These are phyloP conservation scores for Centruroides sculpturatus DNA, from an alignment of 1,140 invertebrate genomes.

Conservation along the genomic window DNA sequence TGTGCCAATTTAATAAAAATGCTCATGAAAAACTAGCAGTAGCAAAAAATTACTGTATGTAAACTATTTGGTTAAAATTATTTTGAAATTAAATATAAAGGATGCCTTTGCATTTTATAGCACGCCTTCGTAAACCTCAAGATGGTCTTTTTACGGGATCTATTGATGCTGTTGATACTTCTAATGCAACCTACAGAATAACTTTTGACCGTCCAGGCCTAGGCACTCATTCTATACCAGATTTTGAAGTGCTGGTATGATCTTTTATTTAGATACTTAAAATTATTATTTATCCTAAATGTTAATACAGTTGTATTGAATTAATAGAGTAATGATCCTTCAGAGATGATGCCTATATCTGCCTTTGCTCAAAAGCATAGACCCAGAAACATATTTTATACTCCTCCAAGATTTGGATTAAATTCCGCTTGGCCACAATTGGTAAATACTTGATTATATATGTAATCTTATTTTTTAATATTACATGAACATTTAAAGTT, in stretches of 20 bases:
- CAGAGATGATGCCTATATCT: conserved; percentile 75
- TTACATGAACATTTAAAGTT: conserved; percentile 14
- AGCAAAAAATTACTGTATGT: too few species aligned
- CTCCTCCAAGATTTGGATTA: conserved; percentile 38
- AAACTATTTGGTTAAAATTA: too few species aligned
- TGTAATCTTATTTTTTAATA: too few species aligned
- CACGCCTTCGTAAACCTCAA: conserved; percentile 70
- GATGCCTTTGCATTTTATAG: conserved; percentile 5
- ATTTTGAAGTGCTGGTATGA: conserved; percentile 71
- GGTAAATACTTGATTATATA: conserved; percentile 34
- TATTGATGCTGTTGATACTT: conserved; percentile 93
- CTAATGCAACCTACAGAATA: conserved; percentile 93
- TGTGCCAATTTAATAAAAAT: too few species aligned
- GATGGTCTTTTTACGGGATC: conserved; percentile 93
- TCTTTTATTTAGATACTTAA: background rate
- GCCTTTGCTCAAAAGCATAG: conserved; percentile 70
- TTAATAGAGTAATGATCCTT: conserved; percentile 62
- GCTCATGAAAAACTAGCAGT: too few species aligned
- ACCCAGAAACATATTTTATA: conserved; percentile 44
- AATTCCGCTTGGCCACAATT: conserved; percentile 34
- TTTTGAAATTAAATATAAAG: too few species aligned
- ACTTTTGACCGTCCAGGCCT: conserved; percentile 87
- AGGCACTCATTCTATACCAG: conserved; percentile 89
- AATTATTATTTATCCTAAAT: too few species aligned
- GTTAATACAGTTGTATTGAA: too few species aligned